phyloP scores from a whole-genome alignment of 1,140 invertebrate species.

The Goniozus legneri region DNA sequence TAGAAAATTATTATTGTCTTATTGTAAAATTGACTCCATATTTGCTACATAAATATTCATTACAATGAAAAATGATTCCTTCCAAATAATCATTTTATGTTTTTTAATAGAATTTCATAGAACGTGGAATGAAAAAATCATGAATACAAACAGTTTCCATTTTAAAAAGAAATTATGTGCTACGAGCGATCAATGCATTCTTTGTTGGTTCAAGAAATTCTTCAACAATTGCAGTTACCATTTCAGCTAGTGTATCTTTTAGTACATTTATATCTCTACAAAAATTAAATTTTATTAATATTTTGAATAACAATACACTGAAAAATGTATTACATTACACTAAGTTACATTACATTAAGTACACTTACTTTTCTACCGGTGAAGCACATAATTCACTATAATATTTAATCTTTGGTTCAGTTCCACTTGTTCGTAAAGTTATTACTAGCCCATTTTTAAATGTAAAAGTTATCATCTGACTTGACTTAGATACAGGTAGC shows the following conservation, averaged over 20 bases:
- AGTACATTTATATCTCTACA: conserved; percentile 68
- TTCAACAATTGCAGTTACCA: conserved; percentile 73
- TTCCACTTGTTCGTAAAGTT: conserved; percentile 94
- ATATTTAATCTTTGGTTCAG: conserved; percentile 98
- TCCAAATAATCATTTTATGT: too few relatives aligned
- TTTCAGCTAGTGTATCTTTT: conserved; percentile 63
- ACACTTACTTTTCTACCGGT: conserved; percentile 63
- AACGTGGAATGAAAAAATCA: too few relatives aligned
- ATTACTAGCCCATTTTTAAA: conserved; percentile 84
- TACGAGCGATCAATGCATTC: conserved; percentile 63
- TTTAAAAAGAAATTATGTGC: conserved; percentile 27
- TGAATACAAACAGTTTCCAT: conserved; percentile 1
- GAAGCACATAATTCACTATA: conserved; percentile 86
- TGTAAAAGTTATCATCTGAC: conserved; percentile 96
- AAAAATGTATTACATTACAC: conserved; percentile 1
- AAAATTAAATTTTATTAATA: conserved; percentile 12
- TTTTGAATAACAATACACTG: conserved; percentile 3
- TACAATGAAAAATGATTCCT: too few relatives aligned
- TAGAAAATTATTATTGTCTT: background rate
- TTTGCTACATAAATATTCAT: too few relatives aligned
- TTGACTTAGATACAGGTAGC: conserved; percentile 73
- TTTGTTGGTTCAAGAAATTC: conserved; percentile 78
- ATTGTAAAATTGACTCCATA: background rate
- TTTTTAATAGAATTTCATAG: too few relatives aligned
- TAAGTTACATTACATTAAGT: too few relatives aligned